Base-by-base conservation (phyloP, 2,797 vertebrate species). In the Macroramphosus scolopax region DNA sequence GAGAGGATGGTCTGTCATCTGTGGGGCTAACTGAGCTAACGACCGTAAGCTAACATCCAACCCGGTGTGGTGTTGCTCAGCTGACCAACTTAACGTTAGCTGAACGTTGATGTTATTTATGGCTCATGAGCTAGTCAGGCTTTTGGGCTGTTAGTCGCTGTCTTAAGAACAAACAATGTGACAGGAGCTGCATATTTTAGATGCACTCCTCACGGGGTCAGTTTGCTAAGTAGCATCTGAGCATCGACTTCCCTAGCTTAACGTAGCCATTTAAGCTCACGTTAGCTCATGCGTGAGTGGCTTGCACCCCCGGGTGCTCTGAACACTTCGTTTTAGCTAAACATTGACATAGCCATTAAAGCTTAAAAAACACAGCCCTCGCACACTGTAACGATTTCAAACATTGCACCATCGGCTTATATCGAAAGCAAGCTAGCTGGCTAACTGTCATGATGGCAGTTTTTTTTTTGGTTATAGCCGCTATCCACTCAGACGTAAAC, bases 201-300 rank as follows among this genome's bases (percentile, higher is more conserved):
- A 4, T 20, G 18, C 48, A 42, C 4, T 20, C 14, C 38, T 10
- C 25, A 5, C 11, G 20, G 49, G 51, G 17, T 64, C 44, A 47
- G 53, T 11, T 44, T 49, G 51, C 51, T 64, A 53, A 14, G 22
- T 68, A 74, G 59, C 63, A 61, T 76, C 63, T 68, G 29, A n/a
- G 38, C 42, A 39, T 33, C 37, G 69, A 86, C 82, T 86, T 88
- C 83, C 80, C 63, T 84, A 87, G 80, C 84, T 51, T 66, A 5
- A 5, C 3, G 1, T 17, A 57, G 32, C 28, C 26, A 40, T 51
- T 57, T 41, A 71, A 38, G 15, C 30, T 55, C 33, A 40, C 25
- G 45, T 11, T 24, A 18, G 28, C 50, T 49, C 44, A 68, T 18
- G 26, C 24, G 40, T 11, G 29, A 40, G 36, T 16, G 8, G 28